These are phyloP conservation scores for Caenorhabditis imperialis DNA, from an alignment of 2,888 invertebrate species.

Conservation along the genomic window DNA sequence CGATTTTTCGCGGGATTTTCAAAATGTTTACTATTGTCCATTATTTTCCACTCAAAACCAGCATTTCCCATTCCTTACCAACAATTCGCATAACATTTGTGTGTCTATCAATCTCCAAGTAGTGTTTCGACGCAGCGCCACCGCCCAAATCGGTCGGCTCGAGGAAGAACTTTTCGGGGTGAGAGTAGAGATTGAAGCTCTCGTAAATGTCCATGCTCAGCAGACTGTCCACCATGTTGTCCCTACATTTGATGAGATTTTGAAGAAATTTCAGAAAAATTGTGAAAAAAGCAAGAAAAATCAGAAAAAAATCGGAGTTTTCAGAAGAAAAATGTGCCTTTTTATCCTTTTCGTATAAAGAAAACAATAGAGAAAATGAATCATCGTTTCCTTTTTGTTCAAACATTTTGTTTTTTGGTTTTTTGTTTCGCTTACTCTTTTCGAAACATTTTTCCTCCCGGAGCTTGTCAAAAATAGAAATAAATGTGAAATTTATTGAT, in stretches of 20 bases:
- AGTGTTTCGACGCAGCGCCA: slow-evolving; percentile 56
- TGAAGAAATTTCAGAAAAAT: neutral
- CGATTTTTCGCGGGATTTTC: slow-evolving; percentile 1
- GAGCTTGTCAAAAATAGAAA: neutral
- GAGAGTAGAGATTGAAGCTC: slow-evolving; percentile 67
- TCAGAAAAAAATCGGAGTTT: too few species aligned
- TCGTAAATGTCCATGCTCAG: slow-evolving; percentile 62
- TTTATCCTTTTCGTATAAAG: too few species aligned
- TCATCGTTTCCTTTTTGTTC: too few species aligned
- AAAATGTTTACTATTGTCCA: neutral
- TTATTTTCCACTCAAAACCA: neutral
- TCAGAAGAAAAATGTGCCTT: too few species aligned
- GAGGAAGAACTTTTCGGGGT: slow-evolving; percentile 71
- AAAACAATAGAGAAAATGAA: too few species aligned
- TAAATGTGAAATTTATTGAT: neutral
- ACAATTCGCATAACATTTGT: slow-evolving; percentile 52
- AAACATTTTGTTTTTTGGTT: too few species aligned
- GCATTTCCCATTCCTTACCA: slow-evolving; percentile 27
- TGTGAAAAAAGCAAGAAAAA: slow-evolving; percentile 1
- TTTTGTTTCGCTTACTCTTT: too few species aligned
- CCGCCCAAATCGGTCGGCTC: slow-evolving; percentile 74
- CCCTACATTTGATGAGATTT: too few species aligned
- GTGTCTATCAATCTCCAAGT: slow-evolving; percentile 73
- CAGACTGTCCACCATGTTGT: slow-evolving; percentile 41
- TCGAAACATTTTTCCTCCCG: too few species aligned